Base-by-base conservation (phyloP, 2,113 vertebrate species). In the Cervus canadensis region DNA sequence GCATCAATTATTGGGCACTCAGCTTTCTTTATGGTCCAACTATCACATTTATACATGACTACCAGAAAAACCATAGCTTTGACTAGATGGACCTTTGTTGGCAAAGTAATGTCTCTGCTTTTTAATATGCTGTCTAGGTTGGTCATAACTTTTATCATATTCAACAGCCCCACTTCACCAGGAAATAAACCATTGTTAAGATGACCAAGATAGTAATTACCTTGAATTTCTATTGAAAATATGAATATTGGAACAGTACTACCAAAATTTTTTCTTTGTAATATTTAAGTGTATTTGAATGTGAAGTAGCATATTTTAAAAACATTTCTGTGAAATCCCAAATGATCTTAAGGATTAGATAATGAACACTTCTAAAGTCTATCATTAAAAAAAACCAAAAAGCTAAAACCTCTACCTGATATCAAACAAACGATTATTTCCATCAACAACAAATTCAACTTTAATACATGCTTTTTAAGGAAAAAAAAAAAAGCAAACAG, bases 391-490 rank as follows among this genome's bases (percentile, higher is more conserved):
- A 78, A 54, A 33, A 79, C 21, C 6, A 54, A 45, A 28, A 54
- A 3, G 71, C 87, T 82, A 76, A 89, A 43, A 82, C 6, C 9
- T 56, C n/a, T 71, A 95, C 30, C 3, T 82, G 8, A 94, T 25
- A 48, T 19, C 96, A 96, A 50, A 15, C 45, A 87, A 78, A 95
- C 14, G 17, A 78, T 9, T 94, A 17, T 64, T 97, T 88, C 94
- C 17, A 92, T 81, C 33, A 92, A 83, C 7, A 60, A 94, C 8
- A 97, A 91, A 96, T 4, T 94, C 15, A 89, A 89, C 25, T 92
- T 2, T 83, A 36, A 92, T 21, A 79, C 11, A 92, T 59, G 50
- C 7, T 92, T 95, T 95, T 89, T 67, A 93, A 93, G 30, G 13
- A 43, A 52, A 59, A 76, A 14, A 36, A 45, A 93, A 54, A 23